phyloP scores from a whole-genome alignment of 2,113 vertebrate species.

The Peromyscus polionotus region DNA sequence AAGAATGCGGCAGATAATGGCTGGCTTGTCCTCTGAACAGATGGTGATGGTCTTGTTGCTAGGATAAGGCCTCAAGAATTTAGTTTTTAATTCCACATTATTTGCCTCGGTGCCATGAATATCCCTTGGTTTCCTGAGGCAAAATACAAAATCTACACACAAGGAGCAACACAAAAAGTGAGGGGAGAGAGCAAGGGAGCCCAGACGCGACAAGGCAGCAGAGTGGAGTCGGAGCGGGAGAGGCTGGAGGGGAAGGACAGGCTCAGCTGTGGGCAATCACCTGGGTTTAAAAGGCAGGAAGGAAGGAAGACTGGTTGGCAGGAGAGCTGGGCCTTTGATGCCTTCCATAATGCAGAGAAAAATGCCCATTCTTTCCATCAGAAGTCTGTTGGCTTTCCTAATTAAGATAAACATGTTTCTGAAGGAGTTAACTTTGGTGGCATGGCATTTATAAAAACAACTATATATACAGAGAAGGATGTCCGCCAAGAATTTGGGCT shows the following conservation, averaged over 20 bases:
- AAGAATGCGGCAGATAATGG: conserved; percentile 90
- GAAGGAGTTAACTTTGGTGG: conserved; percentile 89
- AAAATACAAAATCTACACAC: conserved; percentile 85
- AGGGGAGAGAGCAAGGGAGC: conserved; percentile 78
- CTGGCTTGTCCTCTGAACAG: conserved; percentile 93
- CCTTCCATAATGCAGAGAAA: conserved; percentile 88
- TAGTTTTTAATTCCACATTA: conserved; percentile 98
- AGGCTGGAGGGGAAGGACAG: conserved; percentile 90
- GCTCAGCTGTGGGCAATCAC: conserved; percentile 92
- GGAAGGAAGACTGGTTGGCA: conserved; percentile 92
- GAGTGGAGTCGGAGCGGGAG: conserved; percentile 88
- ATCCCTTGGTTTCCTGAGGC: conserved; percentile 93
- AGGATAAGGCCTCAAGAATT: conserved; percentile 96
- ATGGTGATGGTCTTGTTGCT: conserved; percentile 96
- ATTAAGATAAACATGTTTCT: conserved; percentile 94
- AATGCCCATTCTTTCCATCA: conserved; percentile 89
- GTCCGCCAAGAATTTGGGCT: conserved; percentile 88
- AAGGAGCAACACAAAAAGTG: conserved; percentile 82
- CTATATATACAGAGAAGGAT: conserved; percentile 86
- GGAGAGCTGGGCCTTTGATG: conserved; percentile 90
- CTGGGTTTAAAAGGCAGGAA: conserved; percentile 91
- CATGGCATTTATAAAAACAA: conserved; percentile 91
- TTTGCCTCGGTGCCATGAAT: conserved; percentile 95
- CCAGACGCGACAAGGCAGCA: conserved; percentile 69
- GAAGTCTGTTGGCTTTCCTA: conserved; percentile 93